A percentile compares a stretch with the other conserved stretches of the same genome.
These are phyloP conservation scores for Anser cygnoides DNA, from an alignment of 2,113 vertebrate genomes.

Conservation along the genomic window DNA sequence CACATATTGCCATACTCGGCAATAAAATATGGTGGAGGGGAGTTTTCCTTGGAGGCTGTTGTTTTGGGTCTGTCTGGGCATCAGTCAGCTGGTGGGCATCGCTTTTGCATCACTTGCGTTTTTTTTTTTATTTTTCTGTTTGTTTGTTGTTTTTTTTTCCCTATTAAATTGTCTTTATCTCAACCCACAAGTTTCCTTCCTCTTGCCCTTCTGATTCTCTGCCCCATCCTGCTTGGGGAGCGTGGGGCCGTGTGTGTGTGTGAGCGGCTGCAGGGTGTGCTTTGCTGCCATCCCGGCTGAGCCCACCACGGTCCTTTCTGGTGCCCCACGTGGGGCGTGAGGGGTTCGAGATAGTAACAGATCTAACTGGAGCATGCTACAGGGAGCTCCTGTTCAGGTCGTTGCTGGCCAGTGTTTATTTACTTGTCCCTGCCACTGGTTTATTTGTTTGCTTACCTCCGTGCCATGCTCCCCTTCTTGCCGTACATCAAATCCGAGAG, in stretches of 20 bases:
- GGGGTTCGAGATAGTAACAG: neutral
- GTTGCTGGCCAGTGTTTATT: neutral
- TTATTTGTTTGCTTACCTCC: neutral
- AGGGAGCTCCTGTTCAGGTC: neutral
- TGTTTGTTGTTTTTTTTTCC: neutral
- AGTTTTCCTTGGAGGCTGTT: neutral
- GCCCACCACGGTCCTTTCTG: neutral
- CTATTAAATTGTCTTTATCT: neutral
- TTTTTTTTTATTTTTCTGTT: neutral
- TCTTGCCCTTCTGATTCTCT: neutral
- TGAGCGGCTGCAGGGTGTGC: neutral
- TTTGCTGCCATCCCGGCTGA: neutral
- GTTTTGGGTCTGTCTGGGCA: neutral
- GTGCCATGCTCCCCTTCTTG: neutral
- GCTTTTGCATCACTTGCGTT: neutral
- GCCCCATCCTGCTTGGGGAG: neutral
- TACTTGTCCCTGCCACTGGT: neutral
- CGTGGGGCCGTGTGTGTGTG: neutral
- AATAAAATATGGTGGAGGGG: neutral
- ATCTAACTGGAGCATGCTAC: neutral
- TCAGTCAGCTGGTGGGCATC: neutral
- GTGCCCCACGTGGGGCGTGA: rapidly evolving
- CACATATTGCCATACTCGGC: neutral
- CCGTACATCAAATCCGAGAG: neutral
- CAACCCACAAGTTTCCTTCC: neutral